These are phyloP conservation scores for Dromococcyx pavoninus DNA, from an alignment of 2,797 vertebrate genomes.

Conservation along the genomic window DNA sequence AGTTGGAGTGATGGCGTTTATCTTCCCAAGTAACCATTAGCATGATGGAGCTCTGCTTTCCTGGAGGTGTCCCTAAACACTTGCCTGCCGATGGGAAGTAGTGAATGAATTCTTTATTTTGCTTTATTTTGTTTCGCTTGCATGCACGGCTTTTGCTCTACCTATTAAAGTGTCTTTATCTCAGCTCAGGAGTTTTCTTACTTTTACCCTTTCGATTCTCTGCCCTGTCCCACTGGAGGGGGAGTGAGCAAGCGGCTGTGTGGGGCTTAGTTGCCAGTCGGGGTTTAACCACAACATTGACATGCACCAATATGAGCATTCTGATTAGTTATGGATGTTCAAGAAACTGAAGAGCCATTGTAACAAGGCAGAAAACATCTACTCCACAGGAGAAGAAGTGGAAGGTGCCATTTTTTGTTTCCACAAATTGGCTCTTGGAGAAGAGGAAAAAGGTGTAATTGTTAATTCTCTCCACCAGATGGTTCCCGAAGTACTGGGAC, in stretches of 20 bases:
- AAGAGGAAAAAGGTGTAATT: not conserved
- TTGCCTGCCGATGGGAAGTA: not conserved
- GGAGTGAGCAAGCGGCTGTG: not conserved
- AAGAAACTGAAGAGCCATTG: not conserved
- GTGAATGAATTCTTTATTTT: no score
- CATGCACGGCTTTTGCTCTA: no score
- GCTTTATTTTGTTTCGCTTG: no score
- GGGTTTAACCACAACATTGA: not conserved
- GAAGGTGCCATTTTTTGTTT: not conserved
- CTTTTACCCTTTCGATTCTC: no score
- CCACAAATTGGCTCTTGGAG: not conserved
- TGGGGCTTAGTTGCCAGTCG: not conserved
- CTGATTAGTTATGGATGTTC: not conserved
- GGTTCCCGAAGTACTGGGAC: not conserved
- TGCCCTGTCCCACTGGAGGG: no score
- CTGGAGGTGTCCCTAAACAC: not conserved
- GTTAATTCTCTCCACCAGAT: not conserved
- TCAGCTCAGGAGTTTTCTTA: no score
- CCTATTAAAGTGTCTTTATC: no score
- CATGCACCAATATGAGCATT: not conserved
- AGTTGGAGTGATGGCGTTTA: rapidly evolving
- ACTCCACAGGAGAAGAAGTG: not conserved
- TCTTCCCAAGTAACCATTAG: rapidly evolving
- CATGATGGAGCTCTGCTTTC: not conserved
- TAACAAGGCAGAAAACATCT: not conserved